A percentile compares a stretch with the other conserved stretches of the same genome.
Evolutionary conservation across 2,888 invertebrate genomes (phyloP).

Genomic region (Smittia aterrima): DNA sequence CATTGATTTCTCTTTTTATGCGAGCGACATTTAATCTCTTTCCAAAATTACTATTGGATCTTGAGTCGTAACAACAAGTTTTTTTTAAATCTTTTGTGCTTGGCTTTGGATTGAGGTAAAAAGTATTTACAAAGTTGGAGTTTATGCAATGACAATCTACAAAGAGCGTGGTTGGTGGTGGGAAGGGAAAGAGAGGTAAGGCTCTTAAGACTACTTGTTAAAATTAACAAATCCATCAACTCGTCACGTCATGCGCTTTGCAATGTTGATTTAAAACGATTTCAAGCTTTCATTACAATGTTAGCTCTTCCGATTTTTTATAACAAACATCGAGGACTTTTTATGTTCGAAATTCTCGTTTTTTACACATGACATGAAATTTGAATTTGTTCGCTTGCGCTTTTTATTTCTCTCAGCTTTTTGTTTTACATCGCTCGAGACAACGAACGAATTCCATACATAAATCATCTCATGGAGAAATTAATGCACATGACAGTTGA

Average conservation of each 20-base stretch:
- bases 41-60: neutral
- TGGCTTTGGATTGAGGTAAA: neutral
- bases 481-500: conserved; percentile 33
- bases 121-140: too few relatives aligned
- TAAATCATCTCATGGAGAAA: conserved; percentile 37
- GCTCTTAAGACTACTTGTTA: neutral
- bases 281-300: neutral
- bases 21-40: too few relatives aligned
- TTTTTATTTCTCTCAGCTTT: neutral
- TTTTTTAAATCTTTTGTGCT: neutral
- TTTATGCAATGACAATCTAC: too few relatives aligned
- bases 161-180: too few relatives aligned
- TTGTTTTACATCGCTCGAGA: neutral
- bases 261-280: neutral
- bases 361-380: conserved; percentile 10
- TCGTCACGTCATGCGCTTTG: neutral
- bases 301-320: neutral
- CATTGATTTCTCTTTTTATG: neutral
- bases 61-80: neutral
- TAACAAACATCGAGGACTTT: neutral
- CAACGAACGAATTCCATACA: neutral
- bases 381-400: neutral
- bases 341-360: neutral
- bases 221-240: neutral
- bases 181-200: neutral